Evolutionary conservation across 2,888 invertebrate genomes (phyloP).

Genomic region (Lordiphosa fenestrarum): DNA sequence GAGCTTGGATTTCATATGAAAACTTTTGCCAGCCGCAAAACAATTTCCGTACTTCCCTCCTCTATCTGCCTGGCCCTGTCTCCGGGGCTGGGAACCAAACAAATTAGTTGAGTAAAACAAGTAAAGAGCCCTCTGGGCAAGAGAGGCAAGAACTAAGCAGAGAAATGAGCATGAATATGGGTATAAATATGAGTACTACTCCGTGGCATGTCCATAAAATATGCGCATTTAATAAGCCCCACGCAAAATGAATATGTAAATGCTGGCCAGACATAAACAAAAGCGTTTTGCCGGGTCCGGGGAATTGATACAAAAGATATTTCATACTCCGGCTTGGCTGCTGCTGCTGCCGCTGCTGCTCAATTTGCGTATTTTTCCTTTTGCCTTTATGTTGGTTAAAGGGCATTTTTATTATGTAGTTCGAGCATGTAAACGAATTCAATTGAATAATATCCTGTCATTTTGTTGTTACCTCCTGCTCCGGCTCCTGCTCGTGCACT

Average conservation of each 20-base stretch:
- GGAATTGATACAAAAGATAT: slow-evolving; percentile 43
- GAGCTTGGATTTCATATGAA: slow-evolving; percentile 58
- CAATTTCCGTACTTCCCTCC: slow-evolving; percentile 47
- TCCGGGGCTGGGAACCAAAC: slow-evolving; percentile 46
- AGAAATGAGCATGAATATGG: slow-evolving; percentile 28
- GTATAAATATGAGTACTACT: slow-evolving; percentile 18
- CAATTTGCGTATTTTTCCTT: slow-evolving; percentile 21
- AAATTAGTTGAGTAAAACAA: slow-evolving; percentile 54
- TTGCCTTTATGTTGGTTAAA: slow-evolving; percentile 33
- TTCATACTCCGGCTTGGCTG: slow-evolving; percentile 20
- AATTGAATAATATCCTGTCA: slow-evolving; percentile 79
- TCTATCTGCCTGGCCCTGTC: background rate
- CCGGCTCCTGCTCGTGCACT: background rate
- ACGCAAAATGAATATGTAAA: slow-evolving; percentile 55
- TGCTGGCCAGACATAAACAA: slow-evolving; percentile 41
- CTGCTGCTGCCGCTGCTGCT: slow-evolving; percentile 11
- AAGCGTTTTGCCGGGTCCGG: slow-evolving; percentile 35
- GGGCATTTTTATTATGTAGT: slow-evolving; percentile 66
- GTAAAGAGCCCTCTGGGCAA: slow-evolving; percentile 25
- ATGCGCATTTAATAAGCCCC: slow-evolving; percentile 67
- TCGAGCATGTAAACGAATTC: slow-evolving; percentile 74
- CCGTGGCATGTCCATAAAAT: slow-evolving; percentile 55
- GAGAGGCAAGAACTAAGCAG: slow-evolving; percentile 25
- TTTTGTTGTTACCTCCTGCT: slow-evolving; percentile 64
- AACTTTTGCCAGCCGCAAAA: slow-evolving; percentile 65